Conservation (phyloP, 2,113 vertebrate species). For the Pogona vitticeps region DNA sequence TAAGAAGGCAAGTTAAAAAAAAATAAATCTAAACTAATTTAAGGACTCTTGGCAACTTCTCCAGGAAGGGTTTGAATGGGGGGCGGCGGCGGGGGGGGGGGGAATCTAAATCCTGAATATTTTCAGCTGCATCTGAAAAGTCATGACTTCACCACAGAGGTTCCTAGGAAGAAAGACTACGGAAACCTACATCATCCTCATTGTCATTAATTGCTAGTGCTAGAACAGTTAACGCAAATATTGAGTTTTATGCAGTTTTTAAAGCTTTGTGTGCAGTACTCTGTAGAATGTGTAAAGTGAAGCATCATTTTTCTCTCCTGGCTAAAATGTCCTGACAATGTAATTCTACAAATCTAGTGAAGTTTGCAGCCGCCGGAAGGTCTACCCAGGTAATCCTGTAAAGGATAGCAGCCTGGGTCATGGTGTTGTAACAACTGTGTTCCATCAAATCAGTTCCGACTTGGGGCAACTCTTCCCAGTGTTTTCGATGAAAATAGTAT, state of each 20-base stretch:
- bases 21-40: background rate
- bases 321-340: background rate
- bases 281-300: background rate
- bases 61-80: constrained; percentile 49
- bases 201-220: background rate
- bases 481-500: no score
- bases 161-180: background rate
- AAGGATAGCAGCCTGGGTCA: background rate
- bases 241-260: background rate
- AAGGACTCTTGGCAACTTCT: constrained; percentile 16
- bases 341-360: background rate
- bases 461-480: no score
- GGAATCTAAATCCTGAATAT: constrained; percentile 4
- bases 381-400: background rate
- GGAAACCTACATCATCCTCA: background rate
- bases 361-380: background rate
- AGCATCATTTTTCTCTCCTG: background rate
- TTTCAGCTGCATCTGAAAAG: background rate
- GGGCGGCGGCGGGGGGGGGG: no score
- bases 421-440: no score
- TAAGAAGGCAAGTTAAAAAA: constrained; percentile 38
- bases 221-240: background rate
- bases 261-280: background rate
- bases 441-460: no score
- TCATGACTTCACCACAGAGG: background rate